Base-by-base conservation (phyloP, 2,888 invertebrate species). In the Pammene fasciana region DNA sequence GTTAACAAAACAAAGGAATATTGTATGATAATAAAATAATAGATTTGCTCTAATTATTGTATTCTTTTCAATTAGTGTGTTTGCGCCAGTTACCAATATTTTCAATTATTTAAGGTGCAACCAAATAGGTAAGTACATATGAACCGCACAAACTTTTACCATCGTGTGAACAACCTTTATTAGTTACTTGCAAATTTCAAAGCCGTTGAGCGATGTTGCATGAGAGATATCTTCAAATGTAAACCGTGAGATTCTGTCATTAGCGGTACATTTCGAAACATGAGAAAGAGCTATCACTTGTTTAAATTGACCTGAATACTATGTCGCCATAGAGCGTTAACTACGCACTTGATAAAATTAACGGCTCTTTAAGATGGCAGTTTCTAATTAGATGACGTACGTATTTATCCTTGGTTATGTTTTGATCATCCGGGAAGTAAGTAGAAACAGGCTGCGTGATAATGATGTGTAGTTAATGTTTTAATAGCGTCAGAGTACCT, bases 401-500 rank as follows among this genome's bases (percentile, higher is more conserved):
- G 5, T 54, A 54, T 13, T 45, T 45, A 45, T 55, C 64, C 64
- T 54, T 54, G 55, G 45, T 14, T 55, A 43, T 45, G 52, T 65
- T 65, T 55, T 55, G 54, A 45, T 52, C 34, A 41, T 41, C 62
- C 50, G 50, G 62, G 13, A 62, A 62, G 38, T 41, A 68, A 68
- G 56, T 65, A 59, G 55, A 46, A 54, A 18, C 46, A 59, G 46
- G 65, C 45, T 26, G 68, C 41, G 59, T 70, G 65, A 70, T 70
- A 68, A 68, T 70, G 67, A 57, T 55, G 72, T 66, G 70, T 70
- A 70, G 61, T 68, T 68, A 72, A 72, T 66, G 72, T 74, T 75
- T 72, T 73, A 68, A 74, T 72, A 68, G 71, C 67, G 45, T 68
- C 65, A 66, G 68, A 72, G 73, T 74, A 72, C 68, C 74, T 74